Base-by-base conservation (phyloP, 2,797 vertebrate genomes). In the Pitangus sulphuratus region DNA sequence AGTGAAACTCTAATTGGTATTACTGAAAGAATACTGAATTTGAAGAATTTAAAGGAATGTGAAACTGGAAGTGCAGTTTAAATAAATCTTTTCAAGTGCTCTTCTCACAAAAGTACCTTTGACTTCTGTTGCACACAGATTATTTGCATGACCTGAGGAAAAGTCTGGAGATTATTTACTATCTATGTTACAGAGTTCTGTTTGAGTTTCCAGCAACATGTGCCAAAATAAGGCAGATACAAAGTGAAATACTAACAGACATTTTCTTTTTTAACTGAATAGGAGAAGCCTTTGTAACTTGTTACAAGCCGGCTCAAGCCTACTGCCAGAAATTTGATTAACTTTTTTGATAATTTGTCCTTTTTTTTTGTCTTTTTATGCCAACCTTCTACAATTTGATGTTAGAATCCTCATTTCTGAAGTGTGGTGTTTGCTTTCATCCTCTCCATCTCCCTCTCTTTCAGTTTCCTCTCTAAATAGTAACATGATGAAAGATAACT, bases 81-180 rank as follows among this genome's bases (percentile, higher is more conserved):
- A 93, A 86, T 90, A 81, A 81, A 76, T 66, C 47, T 87, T 76
- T 48, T 69, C 78, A 89, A 95, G 94, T 83, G 91, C 85, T 90
- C 80, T 94, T 95, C 80, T 86, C 74, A 94, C 85, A 96, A 48
- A 93, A 95, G 91, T 65, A 70, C 92, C 83, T 94, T 93, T 95
- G 83, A 84, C 77, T 96, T 94, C 39, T 76, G 54, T 77, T 88
- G 56, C 80, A 69, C 72, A 69, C 62, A 69, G 76, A 68, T 80
- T 93, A 91, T 96, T 92, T 95, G 62, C 72, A 77, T 6, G 20
- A 93, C 91, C 87, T 40, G 51, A 94, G 89, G 80, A 97, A 90
- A 94, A 81, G 77, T 45, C 89, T 92, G 65, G 85, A 95, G 91
- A 96, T 93, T 93, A 82, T 94, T 95, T 95, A 84, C 90, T 90